A percentile compares a stretch with the other conserved stretches of the same genome.
phyloP scores from a whole-genome alignment of 2,113 vertebrate species.

The Pelusios castaneus region DNA sequence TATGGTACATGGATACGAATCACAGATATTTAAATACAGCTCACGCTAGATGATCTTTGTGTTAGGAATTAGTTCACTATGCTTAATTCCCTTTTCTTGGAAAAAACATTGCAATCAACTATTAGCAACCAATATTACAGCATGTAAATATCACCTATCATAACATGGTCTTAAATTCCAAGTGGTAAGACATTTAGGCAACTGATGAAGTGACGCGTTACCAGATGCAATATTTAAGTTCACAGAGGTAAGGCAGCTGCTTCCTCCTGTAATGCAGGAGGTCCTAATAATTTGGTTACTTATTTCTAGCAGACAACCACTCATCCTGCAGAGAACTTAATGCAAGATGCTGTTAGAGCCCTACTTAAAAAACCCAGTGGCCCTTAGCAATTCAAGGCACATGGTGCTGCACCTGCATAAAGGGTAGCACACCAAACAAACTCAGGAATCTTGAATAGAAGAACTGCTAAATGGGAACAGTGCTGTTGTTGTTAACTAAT shows the following conservation, averaged over 20 bases:
- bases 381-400: not conserved
- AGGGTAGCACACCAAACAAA: not conserved
- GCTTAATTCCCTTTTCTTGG: not conserved
- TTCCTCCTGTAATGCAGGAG: conserved; percentile 40
- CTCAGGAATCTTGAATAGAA: not conserved
- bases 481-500: not conserved
- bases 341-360: not conserved
- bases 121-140: not conserved
- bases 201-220: conserved; percentile 54
- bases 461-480: not conserved
- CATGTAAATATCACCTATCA: not conserved
- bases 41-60: not conserved
- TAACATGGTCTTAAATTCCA: not conserved
- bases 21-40: conserved; percentile 13
- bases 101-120: not conserved
- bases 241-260: conserved; percentile 33
- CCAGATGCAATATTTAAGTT: conserved; percentile 57
- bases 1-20: conserved; percentile 15
- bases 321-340: not conserved
- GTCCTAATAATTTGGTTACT: conserved; percentile 36
- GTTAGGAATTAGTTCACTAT: not conserved
- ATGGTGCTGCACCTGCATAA: not conserved
- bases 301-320: conserved; percentile 53
- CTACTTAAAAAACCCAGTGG: not conserved
- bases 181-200: conserved; percentile 40